Conservation (phyloP, 2,888 invertebrate genomes). For the Chloromyia formosa region DNA sequence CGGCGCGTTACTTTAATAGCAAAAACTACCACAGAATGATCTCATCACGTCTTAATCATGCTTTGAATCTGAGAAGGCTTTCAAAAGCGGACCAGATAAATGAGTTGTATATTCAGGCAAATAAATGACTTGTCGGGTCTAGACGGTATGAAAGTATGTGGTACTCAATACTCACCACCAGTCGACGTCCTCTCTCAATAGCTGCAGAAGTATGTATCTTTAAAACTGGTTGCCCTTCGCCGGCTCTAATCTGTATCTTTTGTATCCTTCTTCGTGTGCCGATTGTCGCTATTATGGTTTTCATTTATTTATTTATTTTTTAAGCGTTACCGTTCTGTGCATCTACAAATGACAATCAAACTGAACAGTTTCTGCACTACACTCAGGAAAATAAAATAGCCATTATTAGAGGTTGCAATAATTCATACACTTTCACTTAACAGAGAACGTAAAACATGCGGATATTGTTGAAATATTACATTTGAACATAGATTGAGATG, state of each 20-base stretch:
- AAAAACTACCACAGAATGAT: constrained; percentile 11
- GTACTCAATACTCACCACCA: constrained; percentile 13
- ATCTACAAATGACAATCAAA: not conserved
- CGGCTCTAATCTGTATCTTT: constrained; percentile 23
- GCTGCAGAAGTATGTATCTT: constrained; percentile 12
- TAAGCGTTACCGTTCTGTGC: constrained; percentile 8
- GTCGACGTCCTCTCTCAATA: constrained; percentile 13
- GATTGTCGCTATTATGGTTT: constrained; percentile 19
- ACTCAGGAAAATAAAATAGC: not conserved
- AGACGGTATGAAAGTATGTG: constrained; percentile 1
- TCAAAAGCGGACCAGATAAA: not conserved
- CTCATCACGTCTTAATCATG: constrained; percentile 17
- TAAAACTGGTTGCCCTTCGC: constrained; percentile 41
- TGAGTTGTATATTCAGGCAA: not conserved
- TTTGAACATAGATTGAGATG: no score
- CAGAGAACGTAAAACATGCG: not conserved
- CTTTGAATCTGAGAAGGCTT: not conserved
- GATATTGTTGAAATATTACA: not conserved
- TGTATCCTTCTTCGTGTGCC: constrained; percentile 32
- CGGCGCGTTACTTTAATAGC: no score
- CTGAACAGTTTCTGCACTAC: not conserved
- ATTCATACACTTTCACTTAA: constrained; percentile 37
- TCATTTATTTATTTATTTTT: not conserved
- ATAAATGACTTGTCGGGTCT: constrained; percentile 2
- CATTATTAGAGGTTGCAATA: constrained; percentile 28